Conservation (phyloP, 53 echinoderm and acorn worm genomes). For the Crossaster papposus region DNA sequence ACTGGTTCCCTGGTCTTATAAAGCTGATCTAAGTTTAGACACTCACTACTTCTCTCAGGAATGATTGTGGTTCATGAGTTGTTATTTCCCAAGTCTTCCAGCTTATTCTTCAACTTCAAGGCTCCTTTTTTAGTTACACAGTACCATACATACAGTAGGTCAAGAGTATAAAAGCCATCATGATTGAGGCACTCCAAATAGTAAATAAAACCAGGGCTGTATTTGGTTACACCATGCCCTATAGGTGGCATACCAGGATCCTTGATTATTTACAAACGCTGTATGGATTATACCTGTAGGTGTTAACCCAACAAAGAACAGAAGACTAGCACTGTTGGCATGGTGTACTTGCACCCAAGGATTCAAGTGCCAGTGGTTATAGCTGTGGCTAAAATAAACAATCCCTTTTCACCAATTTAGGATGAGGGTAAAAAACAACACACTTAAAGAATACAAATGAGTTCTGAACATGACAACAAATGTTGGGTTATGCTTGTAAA, state of each 20-base stretch:
- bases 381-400: no score
- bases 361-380: no score
- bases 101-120: no score
- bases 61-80: background rate
- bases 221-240: constrained; percentile 8
- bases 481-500: no score
- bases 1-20: no score
- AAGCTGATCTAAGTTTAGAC: no score
- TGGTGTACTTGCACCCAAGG: background rate
- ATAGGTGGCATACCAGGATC: background rate
- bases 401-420: no score
- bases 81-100: background rate
- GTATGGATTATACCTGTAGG: constrained; percentile 45
- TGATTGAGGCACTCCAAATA: constrained; percentile 52
- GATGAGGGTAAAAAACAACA: no score
- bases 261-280: constrained; percentile 58
- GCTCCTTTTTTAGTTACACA: background rate
- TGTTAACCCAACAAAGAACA: constrained; percentile 47
- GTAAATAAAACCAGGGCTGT: constrained; percentile 36
- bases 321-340: constrained; percentile 16
- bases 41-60: background rate
- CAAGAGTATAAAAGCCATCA: constrained; percentile 50
- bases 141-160: no score
- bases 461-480: no score
- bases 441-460: no score